Conservation (phyloP, 2,797 vertebrate species). For the Cuculus canorus region DNA sequence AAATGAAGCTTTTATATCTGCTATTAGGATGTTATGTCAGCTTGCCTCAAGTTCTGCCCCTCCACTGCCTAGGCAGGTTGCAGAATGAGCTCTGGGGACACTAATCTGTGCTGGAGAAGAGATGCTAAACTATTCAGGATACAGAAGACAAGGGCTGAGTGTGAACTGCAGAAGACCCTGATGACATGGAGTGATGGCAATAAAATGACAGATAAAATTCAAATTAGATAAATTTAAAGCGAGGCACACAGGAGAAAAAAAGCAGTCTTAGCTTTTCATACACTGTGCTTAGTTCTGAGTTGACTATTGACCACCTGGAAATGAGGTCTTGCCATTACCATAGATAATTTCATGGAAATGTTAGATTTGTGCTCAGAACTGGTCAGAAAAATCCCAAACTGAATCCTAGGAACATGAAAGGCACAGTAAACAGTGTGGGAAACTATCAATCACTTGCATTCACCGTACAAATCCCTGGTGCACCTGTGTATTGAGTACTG, state of each 20-base stretch:
- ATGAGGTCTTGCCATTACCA: background rate
- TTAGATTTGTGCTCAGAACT: background rate
- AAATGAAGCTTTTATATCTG: constrained; percentile 57
- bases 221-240: constrained; percentile 13
- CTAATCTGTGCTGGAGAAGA: constrained; percentile 24
- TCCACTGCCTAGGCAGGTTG: background rate
- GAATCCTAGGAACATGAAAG: background rate
- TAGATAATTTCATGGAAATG: background rate
- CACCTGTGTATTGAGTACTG: background rate
- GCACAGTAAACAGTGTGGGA: background rate
- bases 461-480: background rate
- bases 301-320: background rate
- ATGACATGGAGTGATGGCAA: background rate
- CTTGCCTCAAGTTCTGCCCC: constrained; percentile 24
- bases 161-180: constrained; percentile 17
- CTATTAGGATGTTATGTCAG: background rate
- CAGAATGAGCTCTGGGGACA: constrained; percentile 17
- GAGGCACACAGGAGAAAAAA: background rate
- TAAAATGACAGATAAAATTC: constrained; percentile 39
- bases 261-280: background rate
- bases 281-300: background rate
- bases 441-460: background rate
- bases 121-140: constrained; percentile 49
- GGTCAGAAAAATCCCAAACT: background rate
- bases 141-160: constrained; percentile 42